Base-by-base conservation (phyloP, 2,888 invertebrate genomes). In the Rhamphomyia laevipes region DNA sequence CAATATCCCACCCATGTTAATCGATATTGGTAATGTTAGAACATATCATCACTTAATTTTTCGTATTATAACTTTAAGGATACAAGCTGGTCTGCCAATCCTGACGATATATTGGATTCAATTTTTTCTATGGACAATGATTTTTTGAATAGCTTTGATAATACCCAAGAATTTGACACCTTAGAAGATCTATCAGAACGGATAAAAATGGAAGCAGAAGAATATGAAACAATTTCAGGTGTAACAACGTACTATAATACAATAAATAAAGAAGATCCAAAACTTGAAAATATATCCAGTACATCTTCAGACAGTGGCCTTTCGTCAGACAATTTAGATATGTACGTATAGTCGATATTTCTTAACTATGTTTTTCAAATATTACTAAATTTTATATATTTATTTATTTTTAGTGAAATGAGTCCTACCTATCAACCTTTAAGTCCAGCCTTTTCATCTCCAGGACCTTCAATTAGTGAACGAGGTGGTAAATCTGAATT, bases 31-130 rank as follows among this genome's bases (percentile, higher is more conserved):
- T n/a, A n/a, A n/a, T n/a, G n/a, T n/a, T n/a, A n/a, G n/a, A n/a
- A n/a, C n/a, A n/a, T n/a, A n/a, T n/a, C n/a, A n/a, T n/a, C n/a
- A n/a, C n/a, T n/a, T n/a, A n/a, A n/a, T n/a, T 3, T 21, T 21
- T 21, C 21, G 21, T 21, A 21, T 21, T 6, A 6, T 21, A 21
- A n/a, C n/a, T n/a, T 21, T 21, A 21, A 27, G 23, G 23, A 27
- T 27, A 27, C 23, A 27, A 27, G 9, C 7, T 27, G 23, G 23
- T 27, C 23, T 27, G 9, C 7, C 23, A 27, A 27, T 27, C 23
- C 77, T 53, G 79, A 80, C 59, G 80, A 84, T 55, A 74, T 85
- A 59, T 77, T 85, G 61, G 81, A 84, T 59, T 75, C 77, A 4
- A 80, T 85, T 49, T 77, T 84, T 63, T 80, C 81, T 35, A 62